These are phyloP conservation scores for Paedocypris sp. DNA, from an alignment of 2,113 vertebrate genomes.

Conservation along the genomic window DNA sequence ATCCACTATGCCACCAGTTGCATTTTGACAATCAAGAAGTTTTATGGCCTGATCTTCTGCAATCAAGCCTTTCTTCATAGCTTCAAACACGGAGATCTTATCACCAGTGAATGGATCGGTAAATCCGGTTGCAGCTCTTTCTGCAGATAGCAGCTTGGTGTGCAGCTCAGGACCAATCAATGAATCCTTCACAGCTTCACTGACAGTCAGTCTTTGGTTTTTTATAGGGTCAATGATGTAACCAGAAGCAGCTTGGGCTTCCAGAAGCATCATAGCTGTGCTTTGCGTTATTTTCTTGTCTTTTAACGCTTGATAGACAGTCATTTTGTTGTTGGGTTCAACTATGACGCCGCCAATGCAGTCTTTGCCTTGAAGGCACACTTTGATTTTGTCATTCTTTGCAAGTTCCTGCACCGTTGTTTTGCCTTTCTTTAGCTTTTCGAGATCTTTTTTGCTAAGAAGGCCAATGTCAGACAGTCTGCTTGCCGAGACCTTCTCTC, in stretches of 20 bases:
- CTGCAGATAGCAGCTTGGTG: conserved; percentile 79
- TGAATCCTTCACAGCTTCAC: conserved; percentile 77
- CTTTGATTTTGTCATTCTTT: conserved; percentile 63
- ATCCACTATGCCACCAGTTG: conserved; percentile 85
- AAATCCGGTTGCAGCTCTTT: conserved; percentile 83
- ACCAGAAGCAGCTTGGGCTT: conserved; percentile 86
- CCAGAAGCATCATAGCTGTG: conserved; percentile 72
- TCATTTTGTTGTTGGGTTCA: conserved; percentile 75
- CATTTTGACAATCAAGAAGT: conserved; percentile 84
- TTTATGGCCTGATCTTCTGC: conserved; percentile 74
- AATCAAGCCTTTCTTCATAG: conserved; percentile 82
- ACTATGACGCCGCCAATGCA: conserved; percentile 70
- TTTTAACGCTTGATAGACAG: conserved; percentile 78
- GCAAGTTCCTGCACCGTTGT: conserved; percentile 64
- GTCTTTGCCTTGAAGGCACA: conserved; percentile 70
- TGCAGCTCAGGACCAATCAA: conserved; percentile 84
- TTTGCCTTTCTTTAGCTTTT: conserved; percentile 67
- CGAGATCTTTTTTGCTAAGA: conserved; percentile 69
- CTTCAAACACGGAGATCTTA: conserved; percentile 87
- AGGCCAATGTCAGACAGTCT: conserved; percentile 69
- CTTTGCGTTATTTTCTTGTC: conserved; percentile 68
- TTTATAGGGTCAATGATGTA: conserved; percentile 75
- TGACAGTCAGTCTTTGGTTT: conserved; percentile 70
- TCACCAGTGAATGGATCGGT: conserved; percentile 82
- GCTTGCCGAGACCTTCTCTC: conserved; percentile 73